Evolutionary conservation across 2,888 invertebrate genomes (phyloP), one percentile per base, ranked within the genome.

Genomic region (Oligia latruncula): DNA sequence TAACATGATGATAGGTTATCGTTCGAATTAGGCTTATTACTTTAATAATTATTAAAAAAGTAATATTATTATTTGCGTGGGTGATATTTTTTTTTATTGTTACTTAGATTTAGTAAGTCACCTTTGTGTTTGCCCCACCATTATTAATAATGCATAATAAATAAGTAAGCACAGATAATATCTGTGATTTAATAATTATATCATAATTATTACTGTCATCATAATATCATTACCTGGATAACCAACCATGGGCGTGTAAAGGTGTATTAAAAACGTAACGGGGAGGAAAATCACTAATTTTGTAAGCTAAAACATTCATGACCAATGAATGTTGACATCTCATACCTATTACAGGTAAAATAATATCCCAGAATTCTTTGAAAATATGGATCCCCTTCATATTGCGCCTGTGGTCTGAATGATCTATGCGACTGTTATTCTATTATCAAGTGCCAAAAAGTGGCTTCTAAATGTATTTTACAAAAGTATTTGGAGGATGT

Each of bases 361-460:
- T 46, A 80, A 60, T 73, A 58, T 46, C 40, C 72, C 60, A 78
- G 1, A 58, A 65, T 35, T 77, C 11, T 64, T 52, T 11, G 8
- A 52, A 55, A 64, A 35, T 35, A 52, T 23, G 13, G 49, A 71
- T 46, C 40, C 49, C 74, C 65, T 77, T 71, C 55, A 52, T 46
- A 74, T 29, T 67, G 74, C 77, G 83, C 82, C 89, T 79, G 67
- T 81, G 82, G 82, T 84, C 67, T 72, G 64, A 78, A 82, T 68
- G 81, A 83, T 80, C 55, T 83, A 81, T 81, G 78, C 77, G 88
- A 87, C 85, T 87, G 83, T 81, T 89, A 81, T 64, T 80, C 76
- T 78, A 83, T 80, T 90, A 92, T 91, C 88, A 88, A 91, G 95
- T 95, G 95, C 95, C 95, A 95, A 95, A 92, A 92, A 92, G 90